Base-by-base conservation (phyloP, 2,888 invertebrate genomes). In the Lasioglossum calceatum region DNA sequence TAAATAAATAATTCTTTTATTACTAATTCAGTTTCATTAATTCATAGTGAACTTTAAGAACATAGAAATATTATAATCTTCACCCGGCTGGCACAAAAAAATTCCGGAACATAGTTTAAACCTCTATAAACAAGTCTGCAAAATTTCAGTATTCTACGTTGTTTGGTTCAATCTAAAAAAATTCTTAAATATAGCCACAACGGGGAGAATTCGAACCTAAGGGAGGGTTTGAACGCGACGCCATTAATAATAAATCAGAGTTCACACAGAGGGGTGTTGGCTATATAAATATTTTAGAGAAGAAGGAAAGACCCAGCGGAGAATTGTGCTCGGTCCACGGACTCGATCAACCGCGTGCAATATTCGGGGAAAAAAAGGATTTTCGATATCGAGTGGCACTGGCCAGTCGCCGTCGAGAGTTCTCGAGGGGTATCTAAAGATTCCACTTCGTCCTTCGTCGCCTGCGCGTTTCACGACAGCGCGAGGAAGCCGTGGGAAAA, bases 401-500 rank as follows among this genome's bases (percentile, higher is more conserved):
- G 79, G 47, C 72, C 64, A 85, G 85, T 72, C 72, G 54, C 5
- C 23, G 71, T 80, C 44, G n/a, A 85, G 78, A 39, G 74, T 71
- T 72, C 54, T 78, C 77, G 32, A 81, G 81, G 71, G 71, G 58
- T 67, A 61, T 81, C 71, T 47, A 78, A 23, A 78, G 86, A 78
- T 77, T 85, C 77, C 81, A 86, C 76, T 86, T 85, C 85, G 81
- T 86, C 86, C 86, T 81, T 86, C 81, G 81, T 73, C 64, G 81
- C 64, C 67, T 27, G n/a, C 16, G 50, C 58, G n/a, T 54, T 71
- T 32, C 44, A 32, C 32, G 44, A 58, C 44, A 77, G 32, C 14
- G 32, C 54, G 44, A 3, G 36, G 36, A 50, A 54, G 70, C 64
- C 27, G 64, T 67, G 44, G 27, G 54, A 77, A 16, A 76, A n/a